Percentiles rank a stretch among this genome's conserved stretches.
Evolutionary conservation across 1,140 invertebrate species (phyloP).

Genomic region (Calephelis nemesis): DNA sequence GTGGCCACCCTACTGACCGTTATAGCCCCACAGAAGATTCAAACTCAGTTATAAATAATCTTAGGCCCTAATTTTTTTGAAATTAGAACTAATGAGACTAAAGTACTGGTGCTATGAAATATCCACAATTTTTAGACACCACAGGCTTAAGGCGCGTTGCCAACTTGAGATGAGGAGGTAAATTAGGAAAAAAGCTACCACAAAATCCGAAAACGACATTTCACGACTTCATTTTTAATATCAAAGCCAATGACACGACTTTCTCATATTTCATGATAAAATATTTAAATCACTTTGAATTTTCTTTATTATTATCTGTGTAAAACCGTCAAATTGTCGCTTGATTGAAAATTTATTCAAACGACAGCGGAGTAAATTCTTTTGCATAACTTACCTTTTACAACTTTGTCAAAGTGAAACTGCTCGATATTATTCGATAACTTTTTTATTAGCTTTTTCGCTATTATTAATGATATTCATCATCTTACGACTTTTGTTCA

Average conservation of each 20-base stretch:
- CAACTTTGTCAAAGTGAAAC: conserved; percentile 54
- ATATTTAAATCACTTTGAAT: neutral
- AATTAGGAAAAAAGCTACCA: conserved; percentile 4
- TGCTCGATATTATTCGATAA: conserved; percentile 47
- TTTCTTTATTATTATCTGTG: conserved; percentile 8
- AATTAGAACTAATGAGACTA: too few species aligned
- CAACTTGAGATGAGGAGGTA: too few species aligned
- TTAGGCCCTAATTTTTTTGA: too few species aligned
- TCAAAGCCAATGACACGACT: too few species aligned
- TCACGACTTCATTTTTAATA: too few species aligned
- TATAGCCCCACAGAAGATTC: too few species aligned
- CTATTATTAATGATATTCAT: conserved; percentile 29
- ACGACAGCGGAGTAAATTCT: conserved; percentile 54
- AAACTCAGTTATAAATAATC: too few species aligned
- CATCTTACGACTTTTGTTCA: conserved; percentile 12
- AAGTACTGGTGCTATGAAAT: too few species aligned
- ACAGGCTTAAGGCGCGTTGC: too few species aligned
- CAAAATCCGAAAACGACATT: too few species aligned
- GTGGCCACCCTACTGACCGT: too few species aligned
- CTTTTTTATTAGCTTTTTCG: conserved; percentile 38
- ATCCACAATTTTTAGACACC: too few species aligned
- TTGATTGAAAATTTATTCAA: conserved; percentile 65
- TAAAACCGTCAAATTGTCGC: conserved; percentile 9
- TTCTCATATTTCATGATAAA: neutral
- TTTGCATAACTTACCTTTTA: conserved; percentile 53